Evolutionary conservation across 1,140 invertebrate genomes (phyloP).

Genomic region (Cepaea nemoralis): DNA sequence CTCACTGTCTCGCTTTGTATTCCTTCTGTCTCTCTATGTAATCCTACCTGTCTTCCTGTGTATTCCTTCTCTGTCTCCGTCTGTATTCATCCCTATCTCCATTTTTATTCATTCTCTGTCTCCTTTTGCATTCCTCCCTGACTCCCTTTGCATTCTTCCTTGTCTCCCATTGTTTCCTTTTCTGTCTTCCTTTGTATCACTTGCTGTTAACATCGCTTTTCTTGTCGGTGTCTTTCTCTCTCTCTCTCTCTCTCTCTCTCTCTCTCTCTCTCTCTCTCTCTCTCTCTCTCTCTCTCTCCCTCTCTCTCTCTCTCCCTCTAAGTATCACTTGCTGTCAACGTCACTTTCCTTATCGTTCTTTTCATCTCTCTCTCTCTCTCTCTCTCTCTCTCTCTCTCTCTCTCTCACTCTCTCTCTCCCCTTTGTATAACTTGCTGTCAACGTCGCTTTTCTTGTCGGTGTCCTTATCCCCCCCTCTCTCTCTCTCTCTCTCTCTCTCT

Average conservation of each 20-base stretch:
- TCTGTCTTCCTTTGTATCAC: not conserved
- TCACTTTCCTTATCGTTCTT: not conserved
- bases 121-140: not conserved
- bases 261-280: too few relatives aligned
- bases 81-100: conserved; percentile 4
- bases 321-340: not conserved
- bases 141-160: not conserved
- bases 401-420: too few relatives aligned
- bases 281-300: too few relatives aligned
- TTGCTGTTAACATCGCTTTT: too few relatives aligned
- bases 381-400: too few relatives aligned
- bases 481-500: too few relatives aligned
- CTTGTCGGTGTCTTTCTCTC: not conserved
- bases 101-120: not conserved
- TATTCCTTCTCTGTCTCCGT: conserved; percentile 4
- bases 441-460: too few relatives aligned
- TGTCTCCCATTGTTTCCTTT: not conserved
- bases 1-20: not conserved
- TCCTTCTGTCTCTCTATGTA: not conserved
- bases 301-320: not conserved
- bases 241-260: not conserved
- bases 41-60: not conserved
- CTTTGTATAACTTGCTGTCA: too few relatives aligned
- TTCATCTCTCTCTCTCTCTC: too few relatives aligned
- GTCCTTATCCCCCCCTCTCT: too few relatives aligned